phyloP scores from a whole-genome alignment of 2,797 vertebrate species.

The Sparidentex hasta region DNA sequence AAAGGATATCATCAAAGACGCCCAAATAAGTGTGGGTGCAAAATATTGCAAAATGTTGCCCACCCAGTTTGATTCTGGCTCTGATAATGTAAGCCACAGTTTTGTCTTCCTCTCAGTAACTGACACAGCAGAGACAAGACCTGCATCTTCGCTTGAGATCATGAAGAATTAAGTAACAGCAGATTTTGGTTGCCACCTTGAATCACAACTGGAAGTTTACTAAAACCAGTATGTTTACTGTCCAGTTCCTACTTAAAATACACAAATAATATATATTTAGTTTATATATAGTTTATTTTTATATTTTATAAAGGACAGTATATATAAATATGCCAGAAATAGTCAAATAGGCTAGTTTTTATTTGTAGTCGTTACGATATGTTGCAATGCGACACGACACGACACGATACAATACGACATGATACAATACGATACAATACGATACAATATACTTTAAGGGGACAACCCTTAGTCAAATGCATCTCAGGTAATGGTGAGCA shows the following conservation, averaged over 20 bases:
- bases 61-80: slow-evolving; percentile 17
- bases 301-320: too few species aligned
- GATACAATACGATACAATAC: too few species aligned
- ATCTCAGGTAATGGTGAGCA: not conserved
- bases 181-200: slow-evolving; percentile 15
- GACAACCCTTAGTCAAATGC: not conserved
- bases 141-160: slow-evolving; percentile 15
- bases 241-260: slow-evolving; percentile 5
- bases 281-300: too few species aligned
- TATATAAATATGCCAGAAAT: too few species aligned
- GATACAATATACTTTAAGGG: too few species aligned
- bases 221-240: not conserved
- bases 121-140: slow-evolving; percentile 22
- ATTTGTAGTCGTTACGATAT: too few species aligned
- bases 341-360: too few species aligned
- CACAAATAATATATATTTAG: too few species aligned
- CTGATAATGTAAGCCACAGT: slow-evolving; percentile 12
- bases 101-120: slow-evolving; percentile 1
- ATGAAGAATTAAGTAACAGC: slow-evolving; percentile 25
- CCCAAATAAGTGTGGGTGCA: not conserved
- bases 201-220: slow-evolving; percentile 21
- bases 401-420: too few species aligned
- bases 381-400: too few species aligned
- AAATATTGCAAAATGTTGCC: slow-evolving; percentile 1
- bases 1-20: not conserved